phyloP scores from a whole-genome alignment of 1,140 invertebrate species.

The Physella acuta region DNA sequence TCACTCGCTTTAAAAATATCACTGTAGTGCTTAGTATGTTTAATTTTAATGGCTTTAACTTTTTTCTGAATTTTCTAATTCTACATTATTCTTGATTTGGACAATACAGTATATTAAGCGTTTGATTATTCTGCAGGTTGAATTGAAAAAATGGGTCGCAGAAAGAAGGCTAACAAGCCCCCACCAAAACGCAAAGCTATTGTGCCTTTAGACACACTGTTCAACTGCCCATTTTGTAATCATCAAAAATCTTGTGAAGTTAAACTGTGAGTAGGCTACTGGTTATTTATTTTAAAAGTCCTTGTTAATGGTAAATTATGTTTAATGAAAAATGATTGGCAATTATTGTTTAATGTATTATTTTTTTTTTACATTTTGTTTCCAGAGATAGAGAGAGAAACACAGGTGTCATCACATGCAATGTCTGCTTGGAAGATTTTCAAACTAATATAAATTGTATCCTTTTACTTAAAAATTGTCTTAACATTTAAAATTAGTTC shows the following conservation, averaged over 20 bases:
- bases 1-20: too few relatives aligned
- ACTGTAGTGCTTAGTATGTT: too few relatives aligned
- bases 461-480: conserved; percentile 38
- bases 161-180: conserved; percentile 96
- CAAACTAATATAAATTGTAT: conserved; percentile 92
- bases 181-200: conserved; percentile 92
- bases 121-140: not conserved
- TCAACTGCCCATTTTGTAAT: conserved; percentile 99
- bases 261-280: conserved; percentile 95
- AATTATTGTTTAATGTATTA: not conserved
- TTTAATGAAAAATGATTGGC: not conserved
- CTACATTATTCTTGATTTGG: too few relatives aligned
- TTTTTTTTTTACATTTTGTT: conserved; percentile 47
- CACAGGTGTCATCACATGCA: conserved; percentile 87
- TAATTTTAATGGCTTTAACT: too few relatives aligned
- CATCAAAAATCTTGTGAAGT: conserved; percentile 99
- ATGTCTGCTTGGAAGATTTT: conserved; percentile 94
- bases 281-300: too few relatives aligned
- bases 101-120: not conserved
- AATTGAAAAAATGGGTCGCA: conserved; percentile 82
- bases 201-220: conserved; percentile 89
- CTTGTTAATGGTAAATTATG: not conserved
- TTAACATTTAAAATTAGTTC: too few relatives aligned
- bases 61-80: too few relatives aligned
- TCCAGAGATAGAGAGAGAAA: conserved; percentile 89